phyloP scores from a whole-genome alignment of 2,113 vertebrate genomes.

The Scomber colias region DNA sequence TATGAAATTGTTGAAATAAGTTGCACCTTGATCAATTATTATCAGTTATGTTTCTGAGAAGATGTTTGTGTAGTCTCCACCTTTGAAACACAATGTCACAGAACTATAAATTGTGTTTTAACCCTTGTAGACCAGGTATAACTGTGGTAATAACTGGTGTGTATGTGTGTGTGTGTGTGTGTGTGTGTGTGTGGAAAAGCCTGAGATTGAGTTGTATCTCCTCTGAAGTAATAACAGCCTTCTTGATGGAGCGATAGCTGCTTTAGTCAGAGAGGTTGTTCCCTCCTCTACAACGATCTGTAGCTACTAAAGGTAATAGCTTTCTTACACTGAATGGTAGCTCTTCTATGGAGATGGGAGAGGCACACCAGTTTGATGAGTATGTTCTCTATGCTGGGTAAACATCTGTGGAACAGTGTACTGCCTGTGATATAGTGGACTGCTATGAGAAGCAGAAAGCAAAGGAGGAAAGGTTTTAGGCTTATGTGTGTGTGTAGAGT shows the following conservation, averaged over 20 bases:
- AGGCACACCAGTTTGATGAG: too few relatives aligned
- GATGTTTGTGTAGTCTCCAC: not conserved
- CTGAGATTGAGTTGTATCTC: not conserved
- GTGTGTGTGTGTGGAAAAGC: slow-evolving; percentile 3
- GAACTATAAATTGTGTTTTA: not conserved
- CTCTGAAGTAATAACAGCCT: slow-evolving; percentile 7
- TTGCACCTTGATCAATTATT: too few relatives aligned
- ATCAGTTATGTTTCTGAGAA: not conserved
- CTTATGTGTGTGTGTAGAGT: not conserved
- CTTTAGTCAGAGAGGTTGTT: slow-evolving; percentile 21
- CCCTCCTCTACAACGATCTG: slow-evolving; percentile 6
- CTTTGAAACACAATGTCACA: not conserved
- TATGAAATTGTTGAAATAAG: too few relatives aligned
- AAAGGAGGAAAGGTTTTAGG: slow-evolving; percentile 27
- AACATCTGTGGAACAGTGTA: slow-evolving; percentile 6
- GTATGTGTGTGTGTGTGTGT: slow-evolving; percentile 8
- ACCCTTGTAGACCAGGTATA: not conserved
- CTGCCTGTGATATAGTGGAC: slow-evolving; percentile 8
- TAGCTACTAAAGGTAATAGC: slow-evolving; percentile 8
- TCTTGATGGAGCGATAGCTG: slow-evolving; percentile 36
- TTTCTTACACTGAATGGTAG: not conserved
- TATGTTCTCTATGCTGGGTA: not conserved
- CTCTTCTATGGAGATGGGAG: not conserved
- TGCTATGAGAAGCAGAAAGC: slow-evolving; percentile 25
- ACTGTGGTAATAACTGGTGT: not conserved